Conservation (phyloP, 2,888 invertebrate species). For the Hylaea fasciaria region DNA sequence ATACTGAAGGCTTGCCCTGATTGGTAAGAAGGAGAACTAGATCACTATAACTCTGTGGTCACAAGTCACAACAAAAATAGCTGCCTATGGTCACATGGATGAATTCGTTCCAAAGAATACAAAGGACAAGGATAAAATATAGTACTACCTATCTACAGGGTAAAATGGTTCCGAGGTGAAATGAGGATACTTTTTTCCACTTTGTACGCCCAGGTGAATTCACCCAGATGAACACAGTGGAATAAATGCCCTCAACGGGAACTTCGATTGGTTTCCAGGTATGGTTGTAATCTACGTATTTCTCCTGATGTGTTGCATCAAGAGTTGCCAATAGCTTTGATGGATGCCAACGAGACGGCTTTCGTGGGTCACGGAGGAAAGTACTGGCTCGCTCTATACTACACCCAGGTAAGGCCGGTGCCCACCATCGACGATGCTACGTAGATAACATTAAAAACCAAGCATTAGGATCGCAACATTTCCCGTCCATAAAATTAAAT, state of each 20-base stretch:
- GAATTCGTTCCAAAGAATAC: too few relatives aligned
- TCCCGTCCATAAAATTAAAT: not conserved
- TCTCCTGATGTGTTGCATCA: constrained; percentile 69
- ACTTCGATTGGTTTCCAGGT: constrained; percentile 56
- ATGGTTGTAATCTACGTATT: constrained; percentile 77
- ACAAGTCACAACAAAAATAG: too few relatives aligned
- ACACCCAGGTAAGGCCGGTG: constrained; percentile 65
- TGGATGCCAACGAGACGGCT: constrained; percentile 77
- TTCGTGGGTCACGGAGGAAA: constrained; percentile 79
- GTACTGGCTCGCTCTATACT: constrained; percentile 78
- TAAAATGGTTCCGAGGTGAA: too few relatives aligned
- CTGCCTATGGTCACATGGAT: too few relatives aligned
- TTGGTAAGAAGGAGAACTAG: constrained; percentile 59
- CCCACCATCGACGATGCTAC: too few relatives aligned
- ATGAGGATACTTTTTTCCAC: too few relatives aligned
- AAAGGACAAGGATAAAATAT: too few relatives aligned
- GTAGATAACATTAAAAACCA: not conserved
- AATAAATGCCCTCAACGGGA: too few relatives aligned
- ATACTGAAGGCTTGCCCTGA: constrained; percentile 79
- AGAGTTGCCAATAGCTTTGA: constrained; percentile 62
- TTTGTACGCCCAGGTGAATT: too few relatives aligned
- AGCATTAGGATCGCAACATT: not conserved
- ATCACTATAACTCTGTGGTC: too few relatives aligned
- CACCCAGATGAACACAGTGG: too few relatives aligned
- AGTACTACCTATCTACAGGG: too few relatives aligned